Evolutionary conservation across 1,140 invertebrate genomes (phyloP).

Genomic region (Drosophila kikkawai): DNA sequence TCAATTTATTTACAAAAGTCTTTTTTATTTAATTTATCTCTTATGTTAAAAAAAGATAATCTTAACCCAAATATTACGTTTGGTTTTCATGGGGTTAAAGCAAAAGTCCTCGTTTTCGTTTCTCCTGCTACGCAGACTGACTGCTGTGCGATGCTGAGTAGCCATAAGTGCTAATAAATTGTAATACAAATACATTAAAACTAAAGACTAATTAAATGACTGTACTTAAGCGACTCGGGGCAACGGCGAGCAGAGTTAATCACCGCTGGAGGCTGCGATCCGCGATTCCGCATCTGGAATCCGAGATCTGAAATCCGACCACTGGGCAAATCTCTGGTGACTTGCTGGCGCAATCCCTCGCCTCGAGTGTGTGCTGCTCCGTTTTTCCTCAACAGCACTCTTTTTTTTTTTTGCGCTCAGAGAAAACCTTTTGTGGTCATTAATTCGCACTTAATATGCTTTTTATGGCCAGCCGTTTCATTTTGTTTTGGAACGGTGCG

Average conservation of each 20-base stretch:
- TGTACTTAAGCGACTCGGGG: constrained; percentile 72
- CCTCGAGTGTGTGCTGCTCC: constrained; percentile 35
- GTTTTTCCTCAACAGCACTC: constrained; percentile 23
- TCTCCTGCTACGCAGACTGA: constrained; percentile 22
- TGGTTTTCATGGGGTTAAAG: constrained; percentile 18
- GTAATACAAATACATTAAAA: constrained; percentile 83
- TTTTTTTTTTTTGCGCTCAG: constrained; percentile 10
- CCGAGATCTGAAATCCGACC: constrained; percentile 14
- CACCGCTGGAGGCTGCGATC: constrained; percentile 52
- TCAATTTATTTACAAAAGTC: not conserved
- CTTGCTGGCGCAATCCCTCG: constrained; percentile 59
- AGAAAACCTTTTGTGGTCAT: constrained; percentile 80
- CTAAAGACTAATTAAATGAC: constrained; percentile 83
- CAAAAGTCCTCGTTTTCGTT: constrained; percentile 41
- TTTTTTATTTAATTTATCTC: not conserved
- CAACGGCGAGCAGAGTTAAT: constrained; percentile 63
- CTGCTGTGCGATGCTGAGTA: constrained; percentile 35
- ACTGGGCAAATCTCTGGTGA: constrained; percentile 51
- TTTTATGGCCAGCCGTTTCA: constrained; percentile 70
- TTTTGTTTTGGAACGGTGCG: constrained; percentile 77
- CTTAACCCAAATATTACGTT: no score
- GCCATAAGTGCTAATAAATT: constrained; percentile 78
- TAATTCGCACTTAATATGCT: constrained; percentile 84
- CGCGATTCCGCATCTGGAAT: constrained; percentile 34
- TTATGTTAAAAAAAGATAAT: not conserved